Evolutionary conservation across 2,888 invertebrate species (phyloP).

Genomic region (Didymodactylos carnosus): DNA sequence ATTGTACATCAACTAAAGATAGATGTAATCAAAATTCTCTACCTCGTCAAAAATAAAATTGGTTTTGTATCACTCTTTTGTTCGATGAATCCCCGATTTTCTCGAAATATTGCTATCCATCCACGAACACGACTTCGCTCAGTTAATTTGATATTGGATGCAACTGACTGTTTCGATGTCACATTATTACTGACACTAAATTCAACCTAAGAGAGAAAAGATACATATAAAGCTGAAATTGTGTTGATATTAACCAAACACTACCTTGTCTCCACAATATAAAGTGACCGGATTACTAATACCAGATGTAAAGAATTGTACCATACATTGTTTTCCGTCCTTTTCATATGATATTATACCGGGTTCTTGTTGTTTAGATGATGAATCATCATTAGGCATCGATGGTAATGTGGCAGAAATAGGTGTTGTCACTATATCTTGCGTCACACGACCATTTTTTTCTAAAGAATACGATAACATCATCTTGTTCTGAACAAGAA

Average conservation of each 20-base stretch:
- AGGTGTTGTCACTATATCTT: no score
- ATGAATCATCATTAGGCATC: background rate
- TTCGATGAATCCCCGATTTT: conserved; percentile 91
- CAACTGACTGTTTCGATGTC: background rate
- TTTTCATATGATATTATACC: conserved; percentile 1
- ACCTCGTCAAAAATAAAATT: background rate
- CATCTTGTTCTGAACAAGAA: no score
- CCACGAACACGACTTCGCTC: conserved; percentile 43
- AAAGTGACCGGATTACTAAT: background rate
- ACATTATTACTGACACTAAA: no score
- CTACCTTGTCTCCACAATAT: background rate
- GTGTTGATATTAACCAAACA: background rate
- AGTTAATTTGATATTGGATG: background rate
- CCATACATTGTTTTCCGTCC: background rate
- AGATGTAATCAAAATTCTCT: background rate
- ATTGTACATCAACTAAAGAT: no score
- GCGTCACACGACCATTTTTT: background rate
- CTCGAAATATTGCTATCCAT: conserved; percentile 79
- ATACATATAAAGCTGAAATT: background rate
- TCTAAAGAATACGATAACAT: background rate
- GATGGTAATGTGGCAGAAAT: background rate
- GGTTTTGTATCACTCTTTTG: conserved; percentile 26
- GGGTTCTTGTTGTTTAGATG: background rate
- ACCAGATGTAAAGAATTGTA: background rate
- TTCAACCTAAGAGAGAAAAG: background rate